Evolutionary conservation across 2,113 vertebrate species (phyloP).

Genomic region (Mugil cephalus): DNA sequence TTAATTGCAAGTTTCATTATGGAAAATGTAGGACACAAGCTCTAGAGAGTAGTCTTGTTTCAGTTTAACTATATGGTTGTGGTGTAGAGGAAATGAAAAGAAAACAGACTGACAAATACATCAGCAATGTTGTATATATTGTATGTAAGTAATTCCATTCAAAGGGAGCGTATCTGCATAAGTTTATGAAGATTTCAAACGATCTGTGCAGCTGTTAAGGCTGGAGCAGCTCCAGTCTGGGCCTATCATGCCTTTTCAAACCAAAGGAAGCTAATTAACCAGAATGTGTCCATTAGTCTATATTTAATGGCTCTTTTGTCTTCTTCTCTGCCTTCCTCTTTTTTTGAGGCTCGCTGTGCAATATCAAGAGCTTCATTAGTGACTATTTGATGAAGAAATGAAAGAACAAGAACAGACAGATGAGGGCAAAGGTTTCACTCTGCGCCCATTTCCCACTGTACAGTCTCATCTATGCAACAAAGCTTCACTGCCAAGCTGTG

Average conservation of each 20-base stretch:
- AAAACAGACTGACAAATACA: too few relatives aligned
- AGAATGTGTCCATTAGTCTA: constrained; percentile 28
- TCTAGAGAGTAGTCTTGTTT: too few relatives aligned
- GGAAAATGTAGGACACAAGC: too few relatives aligned
- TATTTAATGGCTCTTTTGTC: constrained; percentile 27
- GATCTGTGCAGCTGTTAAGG: constrained; percentile 2
- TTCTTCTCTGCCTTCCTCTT: background rate
- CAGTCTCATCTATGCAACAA: background rate
- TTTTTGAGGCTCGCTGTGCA: background rate
- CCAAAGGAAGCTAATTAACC: constrained; percentile 13
- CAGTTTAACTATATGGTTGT: too few relatives aligned
- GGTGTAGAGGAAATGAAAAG: too few relatives aligned
- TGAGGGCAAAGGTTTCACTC: constrained; percentile 11
- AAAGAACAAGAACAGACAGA: background rate
- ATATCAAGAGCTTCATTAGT: constrained; percentile 21
- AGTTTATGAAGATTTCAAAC: constrained; percentile 22
- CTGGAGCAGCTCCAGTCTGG: constrained; percentile 1
- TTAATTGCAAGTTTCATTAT: too few relatives aligned
- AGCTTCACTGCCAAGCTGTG: background rate
- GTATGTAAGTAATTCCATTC: too few relatives aligned
- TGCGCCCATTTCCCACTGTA: background rate
- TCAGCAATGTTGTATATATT: too few relatives aligned
- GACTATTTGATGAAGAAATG: constrained; percentile 26
- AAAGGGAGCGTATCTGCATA: too few relatives aligned
- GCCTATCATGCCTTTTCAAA: background rate